Conservation (phyloP, 2,113 vertebrate species). For the Tricholaema leucomelas region DNA sequence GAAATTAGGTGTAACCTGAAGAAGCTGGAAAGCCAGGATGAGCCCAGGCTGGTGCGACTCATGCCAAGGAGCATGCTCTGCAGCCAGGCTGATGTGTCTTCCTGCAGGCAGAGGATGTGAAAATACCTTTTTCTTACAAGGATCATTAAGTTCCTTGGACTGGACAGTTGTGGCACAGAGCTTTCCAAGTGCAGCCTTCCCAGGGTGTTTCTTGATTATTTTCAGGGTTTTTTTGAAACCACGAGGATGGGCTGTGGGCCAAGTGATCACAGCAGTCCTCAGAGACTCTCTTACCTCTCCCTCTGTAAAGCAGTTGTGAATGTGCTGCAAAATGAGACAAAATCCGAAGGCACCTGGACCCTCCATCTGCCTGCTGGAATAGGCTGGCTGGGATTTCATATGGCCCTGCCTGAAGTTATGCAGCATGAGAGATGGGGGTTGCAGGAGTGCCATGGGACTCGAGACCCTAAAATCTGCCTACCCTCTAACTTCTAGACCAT, state of each 20-base stretch:
- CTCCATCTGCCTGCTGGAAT: neutral
- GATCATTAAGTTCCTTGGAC: neutral
- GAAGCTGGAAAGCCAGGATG: neutral
- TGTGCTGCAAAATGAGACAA: neutral
- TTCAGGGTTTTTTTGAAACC: neutral
- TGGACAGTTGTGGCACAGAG: neutral
- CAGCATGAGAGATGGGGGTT: neutral
- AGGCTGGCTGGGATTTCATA: neutral
- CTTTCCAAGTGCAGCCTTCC: neutral
- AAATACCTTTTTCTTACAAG: slow-evolving; percentile 8
- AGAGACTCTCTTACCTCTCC: neutral
- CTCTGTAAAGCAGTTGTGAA: neutral
- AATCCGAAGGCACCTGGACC: neutral
- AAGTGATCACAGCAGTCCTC: neutral
- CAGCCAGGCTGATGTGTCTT: neutral
- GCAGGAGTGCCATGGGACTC: neutral
- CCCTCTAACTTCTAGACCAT: neutral
- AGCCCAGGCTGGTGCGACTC: neutral
- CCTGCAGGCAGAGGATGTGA: neutral
- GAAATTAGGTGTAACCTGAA: neutral
- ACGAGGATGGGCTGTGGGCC: neutral
- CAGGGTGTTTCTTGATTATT: neutral
- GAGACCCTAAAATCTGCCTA: neutral
- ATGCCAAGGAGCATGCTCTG: neutral
- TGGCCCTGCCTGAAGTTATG: neutral